These are phyloP conservation scores for Hybos culiciformis DNA, from an alignment of 2,888 invertebrate genomes.

Conservation along the genomic window DNA sequence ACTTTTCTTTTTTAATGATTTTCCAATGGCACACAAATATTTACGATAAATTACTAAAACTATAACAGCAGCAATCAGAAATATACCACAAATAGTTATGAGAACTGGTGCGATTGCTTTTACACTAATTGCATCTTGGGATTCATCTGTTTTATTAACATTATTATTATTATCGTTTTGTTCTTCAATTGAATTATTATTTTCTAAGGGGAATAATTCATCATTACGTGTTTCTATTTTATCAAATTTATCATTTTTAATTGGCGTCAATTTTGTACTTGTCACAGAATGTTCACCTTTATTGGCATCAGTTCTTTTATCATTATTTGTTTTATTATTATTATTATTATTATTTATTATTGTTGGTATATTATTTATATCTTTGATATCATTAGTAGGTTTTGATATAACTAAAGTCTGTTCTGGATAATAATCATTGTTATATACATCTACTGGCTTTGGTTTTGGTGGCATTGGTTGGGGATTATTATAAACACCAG, in stretches of 20 bases:
- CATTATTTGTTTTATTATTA: constrained; percentile 4
- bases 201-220: constrained; percentile 7
- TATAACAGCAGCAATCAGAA: constrained; percentile 51
- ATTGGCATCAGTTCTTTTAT: constrained; percentile 6
- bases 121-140: constrained; percentile 24
- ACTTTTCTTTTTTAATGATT: constrained; percentile 38
- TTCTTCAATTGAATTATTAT: constrained; percentile 6
- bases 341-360: neutral
- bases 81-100: constrained; percentile 52
- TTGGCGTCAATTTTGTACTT: constrained; percentile 27
- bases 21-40: constrained; percentile 53
- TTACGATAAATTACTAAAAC: constrained; percentile 53
- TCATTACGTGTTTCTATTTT: constrained; percentile 7
- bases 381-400: too few species aligned
- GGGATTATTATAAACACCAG: constrained; percentile 28
- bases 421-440: constrained; percentile 12
- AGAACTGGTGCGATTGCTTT: constrained; percentile 55
- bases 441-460: constrained; percentile 27
- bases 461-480: constrained; percentile 14
- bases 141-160: neutral
- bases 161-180: neutral
- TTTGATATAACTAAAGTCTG: too few species aligned
- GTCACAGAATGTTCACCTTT: constrained; percentile 7
- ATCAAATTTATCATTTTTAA: constrained; percentile 13
- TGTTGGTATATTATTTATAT: neutral